Base-by-base conservation (phyloP, 1,140 invertebrate species). In the Holcopasites calliopsidis region DNA sequence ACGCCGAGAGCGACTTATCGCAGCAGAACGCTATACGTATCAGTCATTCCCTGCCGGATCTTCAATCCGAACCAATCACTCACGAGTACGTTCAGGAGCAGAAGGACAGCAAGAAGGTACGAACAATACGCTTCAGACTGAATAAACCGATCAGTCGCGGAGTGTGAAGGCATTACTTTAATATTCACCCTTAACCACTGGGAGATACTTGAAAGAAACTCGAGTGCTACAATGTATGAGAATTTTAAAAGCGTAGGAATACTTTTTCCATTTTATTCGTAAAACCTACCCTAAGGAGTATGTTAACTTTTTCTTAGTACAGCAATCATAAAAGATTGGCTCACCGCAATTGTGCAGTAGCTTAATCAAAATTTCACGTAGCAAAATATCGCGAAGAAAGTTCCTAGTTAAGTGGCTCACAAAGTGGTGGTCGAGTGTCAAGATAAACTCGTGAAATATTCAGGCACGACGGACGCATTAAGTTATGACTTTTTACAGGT, bases 61-160 rank as follows among this genome's bases (percentile, higher is more conserved):
- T 96, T 8, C 94, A 95, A 82, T 94, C 94, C 0, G 94, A 95
- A 74, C 94, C 94, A 0, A 88, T 95, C 47, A 94, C 94, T 79
- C 93, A 95, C 60, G 94, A 95, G 84, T 95, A 95, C 81, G 93
- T 96, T 0, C 95, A 95, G 77, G 95, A 95, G 69, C 93, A 94
- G 68, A 95, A 95, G 85, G 94, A 95, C 38, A 92, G 78, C 54
- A 95, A 95, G 82, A 95, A 95, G 92, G 94, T 95, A 83, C 5
- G n/a, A 1, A n/a, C 21, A 1, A 28, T 62, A n/a, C n/a, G n/a
- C n/a, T 47, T 1, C 16, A 13, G n/a, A 47, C 16, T 3, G 44
- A 47, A 47, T 47, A n/a, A 47, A 47, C n/a, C n/a, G n/a, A n/a
- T n/a, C n/a, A n/a, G n/a, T n/a, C n/a, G n/a, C n/a, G n/a, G n/a